These are phyloP conservation scores for Liasis olivaceus DNA, from an alignment of 2,797 vertebrate genomes.

Conservation along the genomic window DNA sequence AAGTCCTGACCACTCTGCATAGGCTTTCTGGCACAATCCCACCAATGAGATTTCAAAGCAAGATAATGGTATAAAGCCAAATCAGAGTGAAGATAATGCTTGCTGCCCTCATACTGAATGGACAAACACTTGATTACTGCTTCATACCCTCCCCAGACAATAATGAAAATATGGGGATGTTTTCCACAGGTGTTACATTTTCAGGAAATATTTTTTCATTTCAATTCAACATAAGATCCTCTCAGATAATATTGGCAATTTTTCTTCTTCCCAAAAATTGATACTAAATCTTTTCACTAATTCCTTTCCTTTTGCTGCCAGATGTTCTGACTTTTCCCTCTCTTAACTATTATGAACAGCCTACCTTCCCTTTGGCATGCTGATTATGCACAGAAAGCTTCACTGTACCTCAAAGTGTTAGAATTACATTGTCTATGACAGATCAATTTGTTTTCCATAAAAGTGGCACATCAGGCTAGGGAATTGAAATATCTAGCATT, in stretches of 20 bases:
- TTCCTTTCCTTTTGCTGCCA: constrained; percentile 45
- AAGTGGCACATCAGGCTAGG: constrained; percentile 55
- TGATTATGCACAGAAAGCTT: constrained; percentile 57
- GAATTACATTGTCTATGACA: constrained; percentile 61
- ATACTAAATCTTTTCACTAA: not conserved
- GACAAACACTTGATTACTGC: not conserved
- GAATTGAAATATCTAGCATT: constrained; percentile 57
- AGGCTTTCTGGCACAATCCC: not conserved
- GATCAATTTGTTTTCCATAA: constrained; percentile 67
- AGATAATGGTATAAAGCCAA: not conserved
- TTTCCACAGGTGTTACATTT: not conserved
- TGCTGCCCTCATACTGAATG: not conserved
- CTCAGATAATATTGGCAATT: not conserved
- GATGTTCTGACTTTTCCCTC: constrained; percentile 40
- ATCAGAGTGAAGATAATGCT: not conserved
- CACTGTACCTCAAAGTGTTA: constrained; percentile 52
- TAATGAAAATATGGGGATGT: not conserved
- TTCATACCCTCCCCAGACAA: not conserved
- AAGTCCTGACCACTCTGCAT: not conserved
- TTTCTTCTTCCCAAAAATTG: constrained; percentile 21
- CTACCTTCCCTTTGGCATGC: constrained; percentile 48
- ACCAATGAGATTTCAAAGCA: not conserved
- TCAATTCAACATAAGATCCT: not conserved
- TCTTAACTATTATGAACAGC: constrained; percentile 59
- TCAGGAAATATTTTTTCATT: not conserved